These are phyloP conservation scores for Herpetotheres cachinnans DNA, from an alignment of 2,113 vertebrate species.

Conservation along the genomic window DNA sequence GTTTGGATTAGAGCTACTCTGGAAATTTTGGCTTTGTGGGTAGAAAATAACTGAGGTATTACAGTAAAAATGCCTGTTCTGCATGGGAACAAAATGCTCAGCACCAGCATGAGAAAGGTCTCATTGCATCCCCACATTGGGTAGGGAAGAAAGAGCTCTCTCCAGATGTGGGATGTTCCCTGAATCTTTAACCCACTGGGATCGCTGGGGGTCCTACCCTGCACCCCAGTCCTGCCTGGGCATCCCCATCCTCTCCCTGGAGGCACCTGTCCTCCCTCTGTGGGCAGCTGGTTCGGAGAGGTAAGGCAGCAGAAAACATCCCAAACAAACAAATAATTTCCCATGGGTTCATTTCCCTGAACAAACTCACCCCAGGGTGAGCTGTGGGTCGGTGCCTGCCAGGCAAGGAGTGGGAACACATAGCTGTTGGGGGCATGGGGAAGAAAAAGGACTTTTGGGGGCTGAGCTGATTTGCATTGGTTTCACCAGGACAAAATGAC, in stretches of 20 bases:
- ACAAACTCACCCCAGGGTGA: background rate
- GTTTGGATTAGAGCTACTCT: background rate
- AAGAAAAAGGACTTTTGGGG: background rate
- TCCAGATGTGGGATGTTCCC: background rate
- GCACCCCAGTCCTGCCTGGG: background rate
- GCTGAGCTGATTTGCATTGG: background rate
- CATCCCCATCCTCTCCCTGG: background rate
- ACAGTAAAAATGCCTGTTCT: background rate
- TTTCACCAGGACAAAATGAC: background rate
- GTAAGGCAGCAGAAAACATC: background rate
- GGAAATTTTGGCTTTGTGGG: background rate
- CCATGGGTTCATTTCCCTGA: background rate
- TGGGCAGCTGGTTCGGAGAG: background rate
- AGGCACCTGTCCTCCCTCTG: background rate
- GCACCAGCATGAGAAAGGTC: background rate
- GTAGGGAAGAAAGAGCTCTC: background rate
- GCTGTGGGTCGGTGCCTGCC: background rate
- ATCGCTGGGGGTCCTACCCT: background rate
- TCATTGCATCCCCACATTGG: background rate
- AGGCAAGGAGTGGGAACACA: background rate
- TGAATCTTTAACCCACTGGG: background rate
- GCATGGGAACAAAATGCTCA: background rate
- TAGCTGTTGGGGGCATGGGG: rapidly evolving
- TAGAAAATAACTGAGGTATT: background rate
- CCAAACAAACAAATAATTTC: background rate